These are phyloP conservation scores for Scaptomyza caliginosa DNA, from an alignment of 2,888 invertebrate genomes.

Conservation along the genomic window DNA sequence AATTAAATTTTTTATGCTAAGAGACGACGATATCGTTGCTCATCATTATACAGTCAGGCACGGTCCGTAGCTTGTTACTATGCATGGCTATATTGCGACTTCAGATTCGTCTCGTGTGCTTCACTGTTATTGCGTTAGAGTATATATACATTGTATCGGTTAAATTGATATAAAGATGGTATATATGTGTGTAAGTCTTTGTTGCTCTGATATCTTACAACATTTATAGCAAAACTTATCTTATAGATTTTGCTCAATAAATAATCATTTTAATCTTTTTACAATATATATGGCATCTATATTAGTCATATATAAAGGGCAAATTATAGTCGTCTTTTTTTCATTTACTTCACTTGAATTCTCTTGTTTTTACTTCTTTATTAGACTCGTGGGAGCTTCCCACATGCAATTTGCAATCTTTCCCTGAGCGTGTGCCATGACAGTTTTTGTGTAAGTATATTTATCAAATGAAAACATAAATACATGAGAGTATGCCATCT, in stretches of 20 bases:
- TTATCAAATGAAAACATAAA: slow-evolving; percentile 63
- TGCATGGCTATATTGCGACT: slow-evolving; percentile 59
- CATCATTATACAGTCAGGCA: slow-evolving; percentile 70
- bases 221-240: too few species aligned
- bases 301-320: too few species aligned
- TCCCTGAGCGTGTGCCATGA: slow-evolving; percentile 47
- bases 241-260: too few species aligned
- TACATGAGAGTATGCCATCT: slow-evolving; percentile 30
- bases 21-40: slow-evolving; percentile 61
- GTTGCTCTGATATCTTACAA: too few species aligned
- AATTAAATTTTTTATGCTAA: slow-evolving; percentile 73
- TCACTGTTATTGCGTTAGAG: slow-evolving; percentile 15
- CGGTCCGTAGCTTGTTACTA: slow-evolving; percentile 63
- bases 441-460: slow-evolving; percentile 63
- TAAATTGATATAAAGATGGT: too few species aligned
- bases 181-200: too few species aligned
- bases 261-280: too few species aligned
- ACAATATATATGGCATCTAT: not conserved
- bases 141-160: not conserved
- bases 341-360: not conserved
- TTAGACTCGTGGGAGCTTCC: slow-evolving; percentile 66
- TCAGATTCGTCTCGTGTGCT: slow-evolving; percentile 55
- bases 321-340: not conserved
- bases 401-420: slow-evolving; percentile 69
- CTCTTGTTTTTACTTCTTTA: slow-evolving; percentile 50